Conservation (phyloP, 1,140 invertebrate genomes). For the Adoxophyes honmai region DNA sequence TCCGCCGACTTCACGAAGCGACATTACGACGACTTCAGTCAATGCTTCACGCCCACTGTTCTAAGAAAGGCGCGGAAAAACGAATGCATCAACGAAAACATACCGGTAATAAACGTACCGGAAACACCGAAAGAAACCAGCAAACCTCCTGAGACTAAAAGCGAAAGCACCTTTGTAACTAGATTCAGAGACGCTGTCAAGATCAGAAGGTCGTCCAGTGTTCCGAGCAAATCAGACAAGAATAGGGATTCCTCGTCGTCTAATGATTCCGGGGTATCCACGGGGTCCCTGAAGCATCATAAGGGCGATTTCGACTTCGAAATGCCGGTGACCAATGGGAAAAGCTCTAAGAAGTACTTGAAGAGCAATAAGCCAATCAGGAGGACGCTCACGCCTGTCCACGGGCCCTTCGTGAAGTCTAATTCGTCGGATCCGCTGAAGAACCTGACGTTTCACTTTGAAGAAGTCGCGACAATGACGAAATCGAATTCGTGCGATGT, state of each 20-base stretch:
- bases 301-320: conserved; percentile 83
- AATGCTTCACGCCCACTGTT: conserved; percentile 63
- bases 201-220: conserved; percentile 86
- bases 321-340: conserved; percentile 76
- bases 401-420: conserved; percentile 81
- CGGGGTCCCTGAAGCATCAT: conserved; percentile 80
- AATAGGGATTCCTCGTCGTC: conserved; percentile 86
- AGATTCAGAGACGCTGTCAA: conserved; percentile 79
- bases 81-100: conserved; percentile 54
- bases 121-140: conserved; percentile 40
- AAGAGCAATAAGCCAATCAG: conserved; percentile 59
- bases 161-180: conserved; percentile 54
- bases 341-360: conserved; percentile 71
- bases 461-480: conserved; percentile 79
- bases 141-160: conserved; percentile 54
- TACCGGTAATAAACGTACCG: conserved; percentile 27
- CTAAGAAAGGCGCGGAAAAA: conserved; percentile 53
- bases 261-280: conserved; percentile 85
- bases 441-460: conserved; percentile 85
- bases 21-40: conserved; percentile 57
- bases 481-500: conserved; percentile 86
- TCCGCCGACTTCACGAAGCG: conserved; percentile 73
- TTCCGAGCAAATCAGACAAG: conserved; percentile 82
- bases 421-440: conserved; percentile 86
- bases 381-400: conserved; percentile 74